Evolutionary conservation across 64 coral and sea anemone species (phyloP).

Genomic region (Orbicella faveolata): DNA sequence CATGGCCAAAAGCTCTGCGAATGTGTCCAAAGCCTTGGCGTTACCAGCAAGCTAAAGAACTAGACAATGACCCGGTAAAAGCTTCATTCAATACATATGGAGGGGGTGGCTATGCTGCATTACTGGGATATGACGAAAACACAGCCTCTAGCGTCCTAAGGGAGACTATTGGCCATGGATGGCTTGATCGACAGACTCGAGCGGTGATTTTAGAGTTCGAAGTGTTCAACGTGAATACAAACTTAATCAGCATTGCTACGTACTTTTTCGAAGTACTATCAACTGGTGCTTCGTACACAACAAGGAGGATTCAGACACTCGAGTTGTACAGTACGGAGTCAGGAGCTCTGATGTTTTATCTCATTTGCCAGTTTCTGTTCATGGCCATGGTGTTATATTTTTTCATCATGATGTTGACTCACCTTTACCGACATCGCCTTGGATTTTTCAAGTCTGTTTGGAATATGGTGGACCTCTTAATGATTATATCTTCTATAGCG

Average conservation of each 20-base stretch:
- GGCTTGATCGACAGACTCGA: slow-evolving; percentile 64
- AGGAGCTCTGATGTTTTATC: neutral
- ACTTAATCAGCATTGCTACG: slow-evolving; percentile 63
- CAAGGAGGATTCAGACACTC: slow-evolving; percentile 47
- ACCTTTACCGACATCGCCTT: slow-evolving; percentile 6
- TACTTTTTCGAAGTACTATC: slow-evolving; percentile 52
- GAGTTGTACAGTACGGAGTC: slow-evolving; percentile 48
- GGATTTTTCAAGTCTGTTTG: slow-evolving; percentile 41
- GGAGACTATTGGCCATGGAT: slow-evolving; percentile 52
- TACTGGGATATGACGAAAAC: slow-evolving; percentile 62
- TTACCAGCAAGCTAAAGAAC: slow-evolving; percentile 53
- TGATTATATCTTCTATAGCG: slow-evolving; percentile 18
- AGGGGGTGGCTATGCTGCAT: slow-evolving; percentile 70
- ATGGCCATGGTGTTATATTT: slow-evolving; percentile 42
- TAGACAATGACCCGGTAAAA: slow-evolving; percentile 47
- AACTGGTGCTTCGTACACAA: slow-evolving; percentile 38
- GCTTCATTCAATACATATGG: slow-evolving; percentile 31
- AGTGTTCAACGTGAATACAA: slow-evolving; percentile 71
- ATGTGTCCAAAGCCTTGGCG: slow-evolving; percentile 59
- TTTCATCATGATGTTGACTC: slow-evolving; percentile 12
- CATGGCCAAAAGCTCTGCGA: slow-evolving; percentile 4
- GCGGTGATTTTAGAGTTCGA: slow-evolving; percentile 66
- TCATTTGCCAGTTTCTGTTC: slow-evolving; percentile 48
- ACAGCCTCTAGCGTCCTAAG: slow-evolving; percentile 45
- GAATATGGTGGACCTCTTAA: slow-evolving; percentile 38